Conservation (phyloP, 2,888 invertebrate species). For the Megaustenia siamemsis region DNA sequence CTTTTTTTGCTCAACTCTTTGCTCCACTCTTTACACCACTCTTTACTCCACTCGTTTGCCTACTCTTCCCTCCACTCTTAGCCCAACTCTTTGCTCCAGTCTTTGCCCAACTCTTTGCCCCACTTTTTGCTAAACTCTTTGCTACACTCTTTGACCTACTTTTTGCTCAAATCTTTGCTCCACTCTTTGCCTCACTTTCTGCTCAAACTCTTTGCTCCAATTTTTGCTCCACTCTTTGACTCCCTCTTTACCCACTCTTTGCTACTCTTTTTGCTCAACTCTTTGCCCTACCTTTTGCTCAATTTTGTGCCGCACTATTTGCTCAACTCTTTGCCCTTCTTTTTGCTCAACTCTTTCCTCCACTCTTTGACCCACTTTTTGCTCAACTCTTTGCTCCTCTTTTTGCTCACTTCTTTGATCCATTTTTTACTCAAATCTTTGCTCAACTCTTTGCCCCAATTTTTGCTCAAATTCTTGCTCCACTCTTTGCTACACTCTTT, state of each 20-base stretch:
- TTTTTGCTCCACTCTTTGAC: not conserved
- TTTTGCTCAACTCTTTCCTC: no score
- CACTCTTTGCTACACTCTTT: no score
- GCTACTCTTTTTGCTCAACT: not conserved
- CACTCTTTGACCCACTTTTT: no score
- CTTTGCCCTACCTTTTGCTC: not conserved
- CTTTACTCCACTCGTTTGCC: constrained; percentile 11
- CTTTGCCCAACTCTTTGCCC: not conserved
- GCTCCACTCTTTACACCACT: not conserved
- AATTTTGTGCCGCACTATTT: not conserved
- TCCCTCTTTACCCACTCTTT: constrained; percentile 31
- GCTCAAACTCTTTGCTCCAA: not conserved
- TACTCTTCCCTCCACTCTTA: not conserved
- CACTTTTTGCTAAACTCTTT: not conserved
- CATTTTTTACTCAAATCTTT: no score
- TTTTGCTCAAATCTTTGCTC: not conserved
- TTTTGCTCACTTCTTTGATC: no score
- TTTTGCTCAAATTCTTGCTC: no score
- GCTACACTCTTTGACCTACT: not conserved
- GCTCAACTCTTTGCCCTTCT: not conserved
- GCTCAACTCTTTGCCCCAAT: no score
- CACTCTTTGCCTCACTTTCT: not conserved
- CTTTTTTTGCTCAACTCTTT: not conserved
- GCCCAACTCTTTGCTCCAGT: not conserved
- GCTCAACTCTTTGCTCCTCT: no score